phyloP scores from a whole-genome alignment of 2,888 invertebrate species.

The Synanthedon vespiformis region DNA sequence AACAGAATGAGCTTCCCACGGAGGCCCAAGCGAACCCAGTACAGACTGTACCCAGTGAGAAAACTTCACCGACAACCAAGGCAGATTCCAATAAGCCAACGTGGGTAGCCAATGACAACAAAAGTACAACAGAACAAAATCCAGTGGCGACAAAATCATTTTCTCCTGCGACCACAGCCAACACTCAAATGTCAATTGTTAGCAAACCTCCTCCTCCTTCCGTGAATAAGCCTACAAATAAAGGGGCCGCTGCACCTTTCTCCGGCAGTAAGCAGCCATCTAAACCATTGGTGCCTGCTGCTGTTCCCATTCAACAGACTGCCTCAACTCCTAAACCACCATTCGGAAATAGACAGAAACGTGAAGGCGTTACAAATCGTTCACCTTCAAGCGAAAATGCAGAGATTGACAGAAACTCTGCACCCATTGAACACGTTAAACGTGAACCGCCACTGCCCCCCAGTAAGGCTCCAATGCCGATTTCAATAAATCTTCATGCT shows the following conservation, averaged over 20 bases:
- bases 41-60: conserved; percentile 28
- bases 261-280: conserved; percentile 49
- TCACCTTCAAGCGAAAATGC: conserved; percentile 45
- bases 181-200: conserved; percentile 24
- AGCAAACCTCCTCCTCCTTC: conserved; percentile 38
- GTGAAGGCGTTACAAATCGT: conserved; percentile 45
- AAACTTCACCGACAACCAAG: conserved; percentile 31
- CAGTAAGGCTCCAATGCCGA: conserved; percentile 61
- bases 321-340: conserved; percentile 56
- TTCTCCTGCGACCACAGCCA: conserved; percentile 25
- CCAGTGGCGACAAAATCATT: conserved; percentile 32
- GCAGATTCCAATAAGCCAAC: conserved; percentile 41
- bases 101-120: conserved; percentile 38
- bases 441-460: conserved; percentile 51
- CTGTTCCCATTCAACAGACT: conserved; percentile 54
- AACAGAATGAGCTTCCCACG: conserved; percentile 33
- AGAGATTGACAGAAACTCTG: conserved; percentile 29
- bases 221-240: conserved; percentile 21
- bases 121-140: conserved; percentile 16
- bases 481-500: conserved; percentile 57
- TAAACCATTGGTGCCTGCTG: conserved; percentile 57
- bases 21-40: conserved; percentile 21
- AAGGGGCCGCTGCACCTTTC: conserved; percentile 60
- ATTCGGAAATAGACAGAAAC: conserved; percentile 58
- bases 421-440: conserved; percentile 33